A percentile compares a stretch with the other conserved stretches of the same genome.
Evolutionary conservation across 2,797 vertebrate species (phyloP).

Genomic region (Hydrophis major): DNA sequence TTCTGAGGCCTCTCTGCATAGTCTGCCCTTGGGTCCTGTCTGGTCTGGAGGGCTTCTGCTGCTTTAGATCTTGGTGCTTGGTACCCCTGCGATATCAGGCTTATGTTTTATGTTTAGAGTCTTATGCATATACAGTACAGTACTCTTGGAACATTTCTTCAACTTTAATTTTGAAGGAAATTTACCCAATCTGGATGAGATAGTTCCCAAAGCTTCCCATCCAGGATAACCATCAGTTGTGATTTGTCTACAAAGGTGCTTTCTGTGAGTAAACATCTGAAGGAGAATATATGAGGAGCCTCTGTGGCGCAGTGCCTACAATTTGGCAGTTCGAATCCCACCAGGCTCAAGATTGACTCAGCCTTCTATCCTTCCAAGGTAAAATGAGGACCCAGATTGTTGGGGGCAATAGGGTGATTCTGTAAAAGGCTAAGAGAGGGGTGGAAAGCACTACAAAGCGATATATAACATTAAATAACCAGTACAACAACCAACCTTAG

Average conservation of each 20-base stretch:
- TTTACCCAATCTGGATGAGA: background rate
- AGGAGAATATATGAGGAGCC: background rate
- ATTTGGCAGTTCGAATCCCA: too few species aligned
- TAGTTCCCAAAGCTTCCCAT: background rate
- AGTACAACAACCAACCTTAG: background rate
- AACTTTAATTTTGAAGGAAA: background rate
- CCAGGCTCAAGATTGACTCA: too few species aligned
- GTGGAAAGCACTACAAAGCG: too few species aligned
- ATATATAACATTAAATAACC: background rate
- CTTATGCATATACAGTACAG: background rate
- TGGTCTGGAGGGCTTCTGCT: too few species aligned
- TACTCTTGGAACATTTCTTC: background rate
- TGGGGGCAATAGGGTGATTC: too few species aligned
- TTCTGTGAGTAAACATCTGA: background rate
- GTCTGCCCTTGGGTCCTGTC: too few species aligned
- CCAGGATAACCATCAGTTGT: background rate
- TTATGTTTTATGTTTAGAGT: background rate
- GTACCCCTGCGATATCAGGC: background rate
- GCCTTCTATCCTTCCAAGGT: too few species aligned
- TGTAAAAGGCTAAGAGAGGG: too few species aligned
- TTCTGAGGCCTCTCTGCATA: too few species aligned
- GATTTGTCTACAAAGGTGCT: background rate
- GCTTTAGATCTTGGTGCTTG: too few species aligned
- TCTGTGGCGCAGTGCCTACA: too few species aligned
- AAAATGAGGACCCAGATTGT: too few species aligned